Evolutionary conservation across 2,113 vertebrate genomes (phyloP).

Genomic region (Neofelis nebulosa): DNA sequence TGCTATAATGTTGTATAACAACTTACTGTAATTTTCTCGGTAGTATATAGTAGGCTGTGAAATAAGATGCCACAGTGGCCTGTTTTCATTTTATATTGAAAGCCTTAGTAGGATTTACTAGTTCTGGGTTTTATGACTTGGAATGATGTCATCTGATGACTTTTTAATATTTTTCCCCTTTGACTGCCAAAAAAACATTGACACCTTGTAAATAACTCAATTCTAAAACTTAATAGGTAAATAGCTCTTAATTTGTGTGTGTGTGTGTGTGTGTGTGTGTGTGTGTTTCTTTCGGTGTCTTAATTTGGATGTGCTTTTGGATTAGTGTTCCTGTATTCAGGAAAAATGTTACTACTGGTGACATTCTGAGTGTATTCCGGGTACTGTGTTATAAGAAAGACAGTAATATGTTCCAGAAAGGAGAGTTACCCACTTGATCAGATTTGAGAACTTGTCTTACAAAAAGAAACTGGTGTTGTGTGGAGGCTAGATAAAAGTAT

Average conservation of each 20-base stretch:
- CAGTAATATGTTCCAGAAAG: neutral
- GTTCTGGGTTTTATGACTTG: slow-evolving; percentile 28
- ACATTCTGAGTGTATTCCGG: neutral
- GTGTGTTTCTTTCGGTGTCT: neutral
- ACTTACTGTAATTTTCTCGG: neutral
- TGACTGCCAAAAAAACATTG: neutral
- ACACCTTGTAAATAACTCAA: neutral
- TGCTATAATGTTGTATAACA: neutral
- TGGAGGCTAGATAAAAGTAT: neutral
- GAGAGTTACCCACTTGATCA: neutral
- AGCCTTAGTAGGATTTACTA: neutral
- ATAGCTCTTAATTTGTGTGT: neutral
- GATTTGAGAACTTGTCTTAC: neutral
- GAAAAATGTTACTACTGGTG: neutral
- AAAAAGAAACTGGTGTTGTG: neutral
- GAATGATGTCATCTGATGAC: neutral
- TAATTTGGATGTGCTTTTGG: neutral
- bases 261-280: neutral
- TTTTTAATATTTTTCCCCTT: neutral
- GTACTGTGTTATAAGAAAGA: neutral
- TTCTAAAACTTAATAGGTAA: neutral
- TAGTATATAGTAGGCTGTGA: neutral
- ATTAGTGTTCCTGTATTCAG: neutral
- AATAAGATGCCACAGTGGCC: slow-evolving; percentile 36
- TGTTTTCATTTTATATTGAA: slow-evolving; percentile 56